phyloP scores from a whole-genome alignment of 2,888 invertebrate genomes.

The Tinea pellionella region DNA sequence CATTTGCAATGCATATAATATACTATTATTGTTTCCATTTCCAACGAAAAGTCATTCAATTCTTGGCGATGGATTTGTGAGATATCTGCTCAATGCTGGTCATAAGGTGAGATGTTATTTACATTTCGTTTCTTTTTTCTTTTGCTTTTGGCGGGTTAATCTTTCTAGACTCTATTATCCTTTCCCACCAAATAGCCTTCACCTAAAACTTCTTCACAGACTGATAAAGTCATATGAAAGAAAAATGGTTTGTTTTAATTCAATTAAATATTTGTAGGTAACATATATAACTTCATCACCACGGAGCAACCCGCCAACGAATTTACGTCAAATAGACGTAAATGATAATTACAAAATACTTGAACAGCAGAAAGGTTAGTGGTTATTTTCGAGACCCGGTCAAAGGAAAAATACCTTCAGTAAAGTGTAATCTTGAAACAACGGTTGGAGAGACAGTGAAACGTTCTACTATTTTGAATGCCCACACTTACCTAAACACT shows the following conservation, averaged over 20 bases:
- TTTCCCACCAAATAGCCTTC: too few species aligned
- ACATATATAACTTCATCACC: constrained; percentile 30
- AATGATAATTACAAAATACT: constrained; percentile 18
- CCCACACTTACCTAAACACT: too few species aligned
- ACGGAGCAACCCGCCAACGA: constrained; percentile 22
- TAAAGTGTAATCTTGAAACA: too few species aligned
- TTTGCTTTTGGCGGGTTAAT: too few species aligned
- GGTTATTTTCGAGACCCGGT: neutral
- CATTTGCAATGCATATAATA: constrained; percentile 19
- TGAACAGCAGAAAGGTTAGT: neutral
- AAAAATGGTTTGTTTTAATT: too few species aligned
- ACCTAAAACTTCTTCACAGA: too few species aligned
- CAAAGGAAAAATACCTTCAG: too few species aligned
- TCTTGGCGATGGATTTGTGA: constrained; percentile 25
- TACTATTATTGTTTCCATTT: constrained; percentile 24
- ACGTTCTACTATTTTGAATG: too few species aligned
- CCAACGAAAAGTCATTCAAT: constrained; percentile 26
- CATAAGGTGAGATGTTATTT: constrained; percentile 28
- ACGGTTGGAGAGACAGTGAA: too few species aligned
- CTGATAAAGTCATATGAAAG: too few species aligned
- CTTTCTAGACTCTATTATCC: too few species aligned
- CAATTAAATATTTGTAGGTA: constrained; percentile 24
- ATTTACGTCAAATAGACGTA: constrained; percentile 26
- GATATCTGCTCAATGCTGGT: constrained; percentile 26
- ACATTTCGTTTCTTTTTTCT: too few species aligned